Evolutionary conservation across 1,140 invertebrate species (phyloP), one percentile per base, ranked within the genome.

Genomic region (Teleopsis dalmanni): DNA sequence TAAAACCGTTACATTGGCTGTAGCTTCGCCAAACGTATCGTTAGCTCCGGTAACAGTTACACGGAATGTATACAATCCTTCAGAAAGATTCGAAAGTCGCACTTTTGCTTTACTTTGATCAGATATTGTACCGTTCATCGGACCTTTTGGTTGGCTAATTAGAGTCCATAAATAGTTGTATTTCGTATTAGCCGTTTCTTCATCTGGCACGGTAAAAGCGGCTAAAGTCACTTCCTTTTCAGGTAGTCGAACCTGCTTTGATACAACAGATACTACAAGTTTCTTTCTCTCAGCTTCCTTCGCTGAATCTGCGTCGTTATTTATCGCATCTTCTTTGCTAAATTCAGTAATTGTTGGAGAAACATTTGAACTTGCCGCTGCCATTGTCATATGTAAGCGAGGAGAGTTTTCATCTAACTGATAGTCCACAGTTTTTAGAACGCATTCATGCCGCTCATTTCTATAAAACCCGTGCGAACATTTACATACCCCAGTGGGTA

Each of bases 91-190:
- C 26, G 78, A 84, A 8, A 91, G 71, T 54, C 84, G 84, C 8
- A 90, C 78, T 35, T 82, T 84, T 26, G 78, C 80, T 27, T 85
- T 85, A 71, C 91, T 92, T 70, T 91, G 87, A 61, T 88, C 85
- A 44, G 84, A 87, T 78, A 95, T 91, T 33, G 81, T 88, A 22
- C 78, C 78, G 59, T 76, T 79, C 68, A 77, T 78, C 40, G 87
- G 85, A 19, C 81, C 82, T 57, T 85, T 83, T 1, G 91, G 90
- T 61, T 89, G 82, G 47, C 83, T 82, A 27, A 95, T 75, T 11
- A 94, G 74, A 19, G 81, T 87, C 93, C 93, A 96, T 18, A 85
- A 81, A 73, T 93, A 95, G 54, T 84, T 85, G 65, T 93, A 95
- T 64, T 85, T 83, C 41, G 81, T 80, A 51, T 76, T 79, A 62